Base-by-base conservation (phyloP, 2,113 vertebrate species). In the Crotalus horridus region DNA sequence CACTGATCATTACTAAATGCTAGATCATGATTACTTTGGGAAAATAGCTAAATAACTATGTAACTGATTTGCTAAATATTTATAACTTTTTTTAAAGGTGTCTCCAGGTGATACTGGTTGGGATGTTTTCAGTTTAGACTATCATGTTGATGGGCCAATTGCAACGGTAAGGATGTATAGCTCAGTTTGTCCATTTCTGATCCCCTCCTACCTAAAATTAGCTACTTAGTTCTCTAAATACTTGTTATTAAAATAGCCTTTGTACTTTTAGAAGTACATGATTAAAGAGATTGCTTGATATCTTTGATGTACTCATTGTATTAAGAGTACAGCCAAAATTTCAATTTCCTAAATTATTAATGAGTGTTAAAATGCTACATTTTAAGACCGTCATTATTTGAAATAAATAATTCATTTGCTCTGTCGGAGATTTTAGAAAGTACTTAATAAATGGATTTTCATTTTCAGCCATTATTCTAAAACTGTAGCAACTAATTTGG, bases 51-150 rank as follows among this genome's bases (percentile, higher is more conserved):
- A 89, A 85, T 81, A 51, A 33, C 69, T 43, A 24, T 89, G 13
- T 81, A 90, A 33, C 9, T 2, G 3, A 6, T 90, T 24, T 93
- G 46, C 9, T 64, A 64, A 64, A 64, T 54, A 3, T 23, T 53
- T 9, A 29, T 55, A 55, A 0, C 21, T 69, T n/a, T 94, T 89
- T 94, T 92, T 93, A 58, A 13, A 99, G 99, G 99, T 99, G n/a
- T 99, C 99, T 93, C 98, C 99, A 29, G 99, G 99, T 21, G 99
- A 99, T 94, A 99, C 99, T 1, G 99, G 99, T 24, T 99, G 99
- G 99, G 99, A 99, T 86, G 99, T 99, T 69, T 99, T 99, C 97
- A 99, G 99, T 94, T 97, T 99, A 93, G 99, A 99, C 94, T 99
- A 99, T 95, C 99, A 99, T 0, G 99, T 99, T 0, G 99, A 99